phyloP scores from a whole-genome alignment of 64 coral and sea anemone genomes.

The Dendronephthya gigantea region DNA sequence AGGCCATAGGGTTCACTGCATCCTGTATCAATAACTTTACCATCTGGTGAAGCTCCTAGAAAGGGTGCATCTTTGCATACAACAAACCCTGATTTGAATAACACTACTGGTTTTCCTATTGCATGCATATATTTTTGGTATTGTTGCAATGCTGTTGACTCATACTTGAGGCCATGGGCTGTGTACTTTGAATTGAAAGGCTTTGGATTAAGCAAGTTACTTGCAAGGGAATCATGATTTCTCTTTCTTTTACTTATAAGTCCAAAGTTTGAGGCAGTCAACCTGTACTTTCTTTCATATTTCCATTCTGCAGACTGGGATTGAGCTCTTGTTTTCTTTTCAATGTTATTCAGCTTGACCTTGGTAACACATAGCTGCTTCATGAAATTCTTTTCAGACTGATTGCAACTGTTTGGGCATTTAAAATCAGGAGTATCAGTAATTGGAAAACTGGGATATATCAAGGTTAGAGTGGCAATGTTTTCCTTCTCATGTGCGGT shows the following conservation, averaged over 20 bases:
- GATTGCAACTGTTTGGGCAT: too few species aligned
- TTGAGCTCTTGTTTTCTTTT: conserved; percentile 12
- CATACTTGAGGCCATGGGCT: conserved; percentile 12
- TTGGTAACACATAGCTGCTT: too few species aligned
- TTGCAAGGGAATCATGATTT: conserved; percentile 21
- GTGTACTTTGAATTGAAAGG: conserved; percentile 23
- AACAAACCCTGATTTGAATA: conserved; percentile 13
- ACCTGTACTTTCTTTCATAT: conserved; percentile 21
- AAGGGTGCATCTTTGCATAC: neutral
- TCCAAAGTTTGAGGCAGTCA: conserved; percentile 22
- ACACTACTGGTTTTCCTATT: neutral
- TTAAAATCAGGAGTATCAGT: too few species aligned
- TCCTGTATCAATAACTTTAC: neutral
- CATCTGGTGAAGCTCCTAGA: neutral
- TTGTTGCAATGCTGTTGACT: conserved; percentile 19
- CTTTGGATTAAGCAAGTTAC: conserved; percentile 21
- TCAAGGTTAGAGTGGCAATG: too few species aligned
- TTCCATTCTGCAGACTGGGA: conserved; percentile 15
- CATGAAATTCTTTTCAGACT: too few species aligned
- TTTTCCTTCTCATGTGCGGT: neutral
- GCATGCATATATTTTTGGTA: neutral
- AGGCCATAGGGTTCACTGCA: neutral
- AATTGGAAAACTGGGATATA: too few species aligned
- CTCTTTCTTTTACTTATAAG: neutral
- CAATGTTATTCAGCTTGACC: conserved; percentile 21